Conservation (phyloP, 1,140 invertebrate genomes). For the Euwallacea similis region DNA sequence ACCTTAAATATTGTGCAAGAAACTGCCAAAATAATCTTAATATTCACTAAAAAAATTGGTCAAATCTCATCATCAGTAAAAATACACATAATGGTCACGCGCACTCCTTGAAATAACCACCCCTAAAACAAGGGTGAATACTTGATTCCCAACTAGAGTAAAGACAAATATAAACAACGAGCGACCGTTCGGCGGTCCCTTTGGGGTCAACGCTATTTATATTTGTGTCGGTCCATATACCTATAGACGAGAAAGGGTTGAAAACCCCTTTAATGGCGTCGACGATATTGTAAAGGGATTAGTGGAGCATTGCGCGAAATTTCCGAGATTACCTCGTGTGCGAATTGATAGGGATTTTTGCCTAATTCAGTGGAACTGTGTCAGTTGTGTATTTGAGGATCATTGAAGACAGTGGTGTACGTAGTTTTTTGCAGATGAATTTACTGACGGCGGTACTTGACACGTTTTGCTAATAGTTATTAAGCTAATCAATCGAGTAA, state of each 20-base stretch:
- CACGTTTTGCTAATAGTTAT: too few relatives aligned
- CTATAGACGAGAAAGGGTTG: neutral
- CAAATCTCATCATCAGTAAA: too few relatives aligned
- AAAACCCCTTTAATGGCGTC: constrained; percentile 26
- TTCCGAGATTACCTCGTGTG: constrained; percentile 6
- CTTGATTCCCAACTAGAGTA: constrained; percentile 6
- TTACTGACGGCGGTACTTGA: too few relatives aligned
- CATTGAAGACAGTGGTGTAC: too few relatives aligned
- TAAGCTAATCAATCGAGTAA: too few relatives aligned
- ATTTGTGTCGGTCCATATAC: neutral
- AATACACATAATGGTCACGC: too few relatives aligned
- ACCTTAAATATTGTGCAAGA: too few relatives aligned
- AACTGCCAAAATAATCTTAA: too few relatives aligned
- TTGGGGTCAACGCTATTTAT: neutral
- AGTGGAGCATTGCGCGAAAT: constrained; percentile 3
- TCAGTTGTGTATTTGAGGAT: too few relatives aligned
- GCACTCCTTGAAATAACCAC: neutral
- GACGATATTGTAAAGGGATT: constrained; percentile 17
- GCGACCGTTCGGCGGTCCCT: neutral
- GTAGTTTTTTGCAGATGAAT: too few relatives aligned
- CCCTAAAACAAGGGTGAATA: constrained; percentile 12
- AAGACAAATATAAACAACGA: constrained; percentile 6
- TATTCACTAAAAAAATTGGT: too few relatives aligned
- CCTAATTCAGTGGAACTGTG: too few relatives aligned
- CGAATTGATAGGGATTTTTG: constrained; percentile 3